phyloP scores from a whole-genome alignment of 2,888 invertebrate species.

The Tetragonula carbonaria region DNA sequence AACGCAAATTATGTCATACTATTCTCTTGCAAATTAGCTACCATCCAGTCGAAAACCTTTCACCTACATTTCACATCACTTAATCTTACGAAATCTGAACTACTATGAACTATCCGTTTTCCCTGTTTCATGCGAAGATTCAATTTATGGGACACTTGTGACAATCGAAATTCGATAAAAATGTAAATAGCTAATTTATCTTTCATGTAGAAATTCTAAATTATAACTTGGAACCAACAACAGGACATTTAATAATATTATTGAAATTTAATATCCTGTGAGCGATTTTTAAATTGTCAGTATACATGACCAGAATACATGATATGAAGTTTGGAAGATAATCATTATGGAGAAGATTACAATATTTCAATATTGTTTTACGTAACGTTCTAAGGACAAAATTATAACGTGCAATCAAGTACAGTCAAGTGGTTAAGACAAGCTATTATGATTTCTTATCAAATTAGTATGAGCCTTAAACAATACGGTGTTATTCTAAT shows the following conservation, averaged over 20 bases:
- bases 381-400: not conserved
- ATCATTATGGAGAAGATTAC: not conserved
- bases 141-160: not conserved
- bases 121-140: not conserved
- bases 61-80: conserved; percentile 21
- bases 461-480: not conserved
- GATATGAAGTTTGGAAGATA: not conserved
- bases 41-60: conserved; percentile 31
- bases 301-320: not conserved
- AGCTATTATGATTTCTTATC: too few relatives aligned
- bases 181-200: not conserved
- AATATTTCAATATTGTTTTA: not conserved
- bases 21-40: conserved; percentile 1
- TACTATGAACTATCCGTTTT: not conserved
- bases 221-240: not conserved
- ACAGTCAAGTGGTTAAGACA: not conserved
- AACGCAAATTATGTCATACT: conserved; percentile 34
- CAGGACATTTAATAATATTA: not conserved
- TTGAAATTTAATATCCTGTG: not conserved
- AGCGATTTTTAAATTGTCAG: not conserved
- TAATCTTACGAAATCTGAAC: conserved; percentile 30
- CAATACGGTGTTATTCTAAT: not conserved
- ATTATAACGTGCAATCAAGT: not conserved
- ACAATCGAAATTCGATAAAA: not conserved
- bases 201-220: too few relatives aligned